Evolutionary conservation across 2,888 invertebrate genomes (phyloP).

Genomic region (Archips crataeganus): DNA sequence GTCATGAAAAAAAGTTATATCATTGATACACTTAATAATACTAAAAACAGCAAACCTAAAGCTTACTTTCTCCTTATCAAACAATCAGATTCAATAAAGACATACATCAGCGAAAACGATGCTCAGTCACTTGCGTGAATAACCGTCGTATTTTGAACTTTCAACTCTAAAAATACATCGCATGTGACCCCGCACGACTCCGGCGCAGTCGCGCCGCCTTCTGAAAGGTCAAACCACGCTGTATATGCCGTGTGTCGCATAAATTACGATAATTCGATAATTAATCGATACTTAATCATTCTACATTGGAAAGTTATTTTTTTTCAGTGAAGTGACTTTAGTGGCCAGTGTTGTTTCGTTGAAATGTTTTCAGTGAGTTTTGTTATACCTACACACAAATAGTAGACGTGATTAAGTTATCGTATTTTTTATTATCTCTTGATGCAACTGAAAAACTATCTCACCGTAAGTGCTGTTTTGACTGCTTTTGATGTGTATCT

Average conservation of each 20-base stretch:
- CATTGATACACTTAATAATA: too few species aligned
- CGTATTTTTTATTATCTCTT: background rate
- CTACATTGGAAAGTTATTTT: slow-evolving; percentile 2
- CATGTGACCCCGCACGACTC: slow-evolving; percentile 82
- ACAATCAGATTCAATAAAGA: slow-evolving; percentile 41
- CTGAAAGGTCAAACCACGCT: slow-evolving; percentile 83
- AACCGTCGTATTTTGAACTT: slow-evolving; percentile 85
- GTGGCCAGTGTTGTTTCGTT: slow-evolving; percentile 7
- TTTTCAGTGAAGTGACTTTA: slow-evolving; percentile 20
- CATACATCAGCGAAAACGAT: slow-evolving; percentile 57
- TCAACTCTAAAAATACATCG: slow-evolving; percentile 86
- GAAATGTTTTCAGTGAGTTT: slow-evolving; percentile 16
- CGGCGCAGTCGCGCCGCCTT: slow-evolving; percentile 78
- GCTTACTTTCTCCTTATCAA: slow-evolving; percentile 14
- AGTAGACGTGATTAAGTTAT: background rate
- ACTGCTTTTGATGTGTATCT: background rate
- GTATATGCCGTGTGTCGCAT: slow-evolving; percentile 57
- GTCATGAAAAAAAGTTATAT: too few species aligned
- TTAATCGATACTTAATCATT: slow-evolving; percentile 26
- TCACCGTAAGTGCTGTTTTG: slow-evolving; percentile 9
- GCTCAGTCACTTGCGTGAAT: slow-evolving; percentile 58
- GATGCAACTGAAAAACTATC: background rate
- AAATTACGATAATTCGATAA: slow-evolving; percentile 39
- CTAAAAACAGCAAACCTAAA: background rate
- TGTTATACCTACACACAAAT: background rate